phyloP scores from a whole-genome alignment of 2,113 vertebrate genomes.

The Cebus imitator region DNA sequence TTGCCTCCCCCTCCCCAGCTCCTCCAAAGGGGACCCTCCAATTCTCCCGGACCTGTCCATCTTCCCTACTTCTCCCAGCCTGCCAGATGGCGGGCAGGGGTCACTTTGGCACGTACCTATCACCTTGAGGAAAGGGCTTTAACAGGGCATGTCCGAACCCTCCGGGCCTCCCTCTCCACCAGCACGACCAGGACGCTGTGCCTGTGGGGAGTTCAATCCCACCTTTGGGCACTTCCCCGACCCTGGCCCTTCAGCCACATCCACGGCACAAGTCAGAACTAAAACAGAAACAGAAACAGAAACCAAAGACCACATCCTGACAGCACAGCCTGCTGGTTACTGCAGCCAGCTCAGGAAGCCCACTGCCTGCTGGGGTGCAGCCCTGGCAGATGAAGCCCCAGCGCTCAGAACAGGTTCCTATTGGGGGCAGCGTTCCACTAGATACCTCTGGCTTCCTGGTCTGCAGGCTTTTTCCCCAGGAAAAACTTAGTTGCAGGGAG shows the following conservation, averaged over 20 bases:
- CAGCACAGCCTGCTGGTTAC: not conserved
- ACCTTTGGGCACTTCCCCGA: not conserved
- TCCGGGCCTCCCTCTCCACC: not conserved
- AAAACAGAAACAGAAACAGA: conserved; percentile 61
- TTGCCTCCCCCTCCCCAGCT: not conserved
- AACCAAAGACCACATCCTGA: conserved; percentile 71
- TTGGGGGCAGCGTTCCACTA: not conserved
- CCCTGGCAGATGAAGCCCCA: not conserved
- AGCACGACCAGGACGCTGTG: not conserved
- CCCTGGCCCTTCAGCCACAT: not conserved
- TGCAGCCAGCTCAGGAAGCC: not conserved
- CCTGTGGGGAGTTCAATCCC: conserved; percentile 11
- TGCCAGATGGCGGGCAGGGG: not conserved
- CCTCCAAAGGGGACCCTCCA: not conserved
- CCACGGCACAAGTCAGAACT: not conserved
- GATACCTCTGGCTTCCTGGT: not conserved
- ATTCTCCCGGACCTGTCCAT: not conserved
- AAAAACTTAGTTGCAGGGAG: too few species aligned
- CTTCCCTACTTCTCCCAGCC: not conserved
- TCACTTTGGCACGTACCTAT: conserved; percentile 30
- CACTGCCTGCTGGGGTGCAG: not conserved
- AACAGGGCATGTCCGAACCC: not conserved
- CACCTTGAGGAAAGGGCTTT: not conserved
- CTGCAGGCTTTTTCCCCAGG: not conserved
- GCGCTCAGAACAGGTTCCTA: not conserved